These are phyloP conservation scores for Ophonus ardosiacus DNA, from an alignment of 2,888 invertebrate genomes.

Conservation along the genomic window DNA sequence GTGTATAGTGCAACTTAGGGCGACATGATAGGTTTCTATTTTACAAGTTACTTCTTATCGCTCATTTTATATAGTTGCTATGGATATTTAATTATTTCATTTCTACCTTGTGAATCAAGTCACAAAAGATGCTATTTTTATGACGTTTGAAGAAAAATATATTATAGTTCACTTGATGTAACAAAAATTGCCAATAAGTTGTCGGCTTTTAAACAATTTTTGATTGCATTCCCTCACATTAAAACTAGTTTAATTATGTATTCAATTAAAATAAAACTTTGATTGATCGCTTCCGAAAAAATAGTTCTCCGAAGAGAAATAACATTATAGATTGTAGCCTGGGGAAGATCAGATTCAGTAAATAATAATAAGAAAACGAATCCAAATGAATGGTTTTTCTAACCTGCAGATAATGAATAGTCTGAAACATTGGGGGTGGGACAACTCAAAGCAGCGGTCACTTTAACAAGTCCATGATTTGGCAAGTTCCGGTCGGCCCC, in stretches of 20 bases:
- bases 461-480: slow-evolving; percentile 66
- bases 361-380: slow-evolving; percentile 14
- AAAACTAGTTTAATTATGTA: background rate
- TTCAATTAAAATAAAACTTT: slow-evolving; percentile 10
- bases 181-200: too few relatives aligned
- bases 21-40: too few relatives aligned
- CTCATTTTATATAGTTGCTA: too few relatives aligned
- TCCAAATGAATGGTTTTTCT: slow-evolving; percentile 42
- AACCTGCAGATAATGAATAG: slow-evolving; percentile 50
- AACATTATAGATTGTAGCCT: background rate
- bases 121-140: too few relatives aligned
- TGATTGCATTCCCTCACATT: too few relatives aligned
- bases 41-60: too few relatives aligned
- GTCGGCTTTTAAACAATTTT: too few relatives aligned
- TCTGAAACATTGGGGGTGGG: slow-evolving; percentile 54
- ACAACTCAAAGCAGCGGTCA: slow-evolving; percentile 34
- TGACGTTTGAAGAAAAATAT: too few relatives aligned
- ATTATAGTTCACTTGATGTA: too few relatives aligned
- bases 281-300: slow-evolving; percentile 40
- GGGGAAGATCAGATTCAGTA: slow-evolving; percentile 33
- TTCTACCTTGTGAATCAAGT: too few relatives aligned
- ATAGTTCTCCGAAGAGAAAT: slow-evolving; percentile 21
- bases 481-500: slow-evolving; percentile 67
- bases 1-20: too few relatives aligned
- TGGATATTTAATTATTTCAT: too few relatives aligned